Conservation (phyloP, 92 coral and sea anemone genomes). For the Virgularia gustaviana region DNA sequence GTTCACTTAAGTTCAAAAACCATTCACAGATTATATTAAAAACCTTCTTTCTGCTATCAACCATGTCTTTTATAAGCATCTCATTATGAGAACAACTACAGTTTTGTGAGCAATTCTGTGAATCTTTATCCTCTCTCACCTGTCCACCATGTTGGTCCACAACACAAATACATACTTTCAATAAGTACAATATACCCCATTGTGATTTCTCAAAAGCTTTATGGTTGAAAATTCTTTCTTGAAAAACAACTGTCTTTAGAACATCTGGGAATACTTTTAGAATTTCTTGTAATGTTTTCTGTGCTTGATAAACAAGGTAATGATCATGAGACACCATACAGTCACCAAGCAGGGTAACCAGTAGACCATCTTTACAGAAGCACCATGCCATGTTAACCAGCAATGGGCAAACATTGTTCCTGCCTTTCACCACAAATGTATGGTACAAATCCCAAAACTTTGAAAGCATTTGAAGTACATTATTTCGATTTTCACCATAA, state of each 20-base stretch:
- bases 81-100: neutral
- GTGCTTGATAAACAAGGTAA: conserved; percentile 14
- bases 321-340: conserved; percentile 17
- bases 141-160: too few species aligned
- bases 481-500: neutral
- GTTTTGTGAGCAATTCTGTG: neutral
- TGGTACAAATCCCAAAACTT: neutral
- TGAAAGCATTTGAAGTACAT: neutral
- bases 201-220: neutral
- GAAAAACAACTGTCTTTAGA: neutral
- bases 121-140: too few species aligned
- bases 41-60: too few species aligned
- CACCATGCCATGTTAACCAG: neutral
- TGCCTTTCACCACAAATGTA: neutral
- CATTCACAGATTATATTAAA: neutral
- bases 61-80: too few species aligned
- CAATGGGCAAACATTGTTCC: neutral
- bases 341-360: neutral
- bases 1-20: neutral
- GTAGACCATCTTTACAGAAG: neutral
- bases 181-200: neutral
- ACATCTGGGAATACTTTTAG: neutral
- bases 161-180: too few species aligned
- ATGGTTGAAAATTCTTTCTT: neutral
- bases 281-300: conserved; percentile 1